Base-by-base conservation (phyloP, 1,140 invertebrate genomes). In the Pseudomyrmex cubaensis region DNA sequence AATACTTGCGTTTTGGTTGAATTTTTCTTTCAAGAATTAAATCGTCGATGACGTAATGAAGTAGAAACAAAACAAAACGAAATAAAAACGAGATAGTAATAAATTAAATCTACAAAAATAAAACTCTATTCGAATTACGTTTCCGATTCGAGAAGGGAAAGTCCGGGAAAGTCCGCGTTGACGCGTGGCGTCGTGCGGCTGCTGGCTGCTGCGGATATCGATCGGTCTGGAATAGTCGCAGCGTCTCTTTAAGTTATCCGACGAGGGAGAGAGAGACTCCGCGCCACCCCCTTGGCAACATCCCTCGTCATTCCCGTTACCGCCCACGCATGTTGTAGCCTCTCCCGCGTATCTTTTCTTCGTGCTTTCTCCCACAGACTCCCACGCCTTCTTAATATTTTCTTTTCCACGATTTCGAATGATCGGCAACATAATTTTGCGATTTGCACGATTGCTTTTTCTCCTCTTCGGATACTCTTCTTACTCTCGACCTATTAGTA, bases 211-310 rank as follows among this genome's bases (percentile, higher is more conserved):
- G 91, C 90, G 90, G 90, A 93, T 93, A 93, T 93, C 93, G 92
- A 93, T 93, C 92, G 89, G 86, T 83, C 87, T 85, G 57, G 83
- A 86, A 63, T 90, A 92, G 90, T 93, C 90, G 92, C 93, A 93
- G 93, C 93, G 93, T 93, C 93, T 92, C 93, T 93, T 93, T 92
- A 93, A 93, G 92, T 93, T 89, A 92, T 93, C 92, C 90, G 90
- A 89, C 87, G 90, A 78, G 54, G 22, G 67, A 63, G 57, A 73
- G 80, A 73, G 73, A 44, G 73, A 52, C 25, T 59, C 57, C 52
- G 70, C 78, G 8, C 84, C 84, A 69, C 85, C 77, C 78, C 82
- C 83, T 63, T 64, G 57, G 35, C 61, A 85, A 74, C 46, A 52
- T 56, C 50, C 50, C 52, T 72, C 25, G 54, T 84, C 56, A 56